Evolutionary conservation across 1,140 invertebrate genomes (phyloP).

Genomic region (Drosophila prosaltans): DNA sequence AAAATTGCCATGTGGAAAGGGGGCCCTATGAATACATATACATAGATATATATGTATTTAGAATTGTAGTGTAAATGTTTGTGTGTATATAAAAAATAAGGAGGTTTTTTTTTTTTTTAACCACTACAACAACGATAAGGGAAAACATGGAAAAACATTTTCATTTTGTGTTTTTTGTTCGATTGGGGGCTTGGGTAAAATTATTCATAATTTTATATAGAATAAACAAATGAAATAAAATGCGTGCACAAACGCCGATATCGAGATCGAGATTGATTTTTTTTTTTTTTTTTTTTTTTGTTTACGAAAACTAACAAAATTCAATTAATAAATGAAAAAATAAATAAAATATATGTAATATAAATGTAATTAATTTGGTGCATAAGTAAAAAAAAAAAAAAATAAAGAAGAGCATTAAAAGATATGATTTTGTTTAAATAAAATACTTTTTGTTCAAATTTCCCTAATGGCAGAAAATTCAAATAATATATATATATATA

Average conservation of each 20-base stretch:
- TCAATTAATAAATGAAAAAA: conserved; percentile 49
- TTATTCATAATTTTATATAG: conserved; percentile 42
- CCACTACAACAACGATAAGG: conserved; percentile 21
- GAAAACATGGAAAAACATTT: conserved; percentile 16
- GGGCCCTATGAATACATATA: conserved; percentile 6
- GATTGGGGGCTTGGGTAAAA: conserved; percentile 29
- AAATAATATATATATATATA: conserved; percentile 17
- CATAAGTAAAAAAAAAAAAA: conserved; percentile 1
- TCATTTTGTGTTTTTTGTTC: background rate
- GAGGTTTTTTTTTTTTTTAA: conserved; percentile 15
- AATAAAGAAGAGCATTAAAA: conserved; percentile 5
- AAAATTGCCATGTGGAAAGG: conserved; percentile 11
- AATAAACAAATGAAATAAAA: conserved; percentile 61
- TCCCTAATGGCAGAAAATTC: conserved; percentile 41
- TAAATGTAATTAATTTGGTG: conserved; percentile 6
- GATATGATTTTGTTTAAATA: conserved; percentile 13
- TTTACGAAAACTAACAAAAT: conserved; percentile 29
- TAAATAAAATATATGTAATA: conserved; percentile 31
- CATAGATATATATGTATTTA: background rate
- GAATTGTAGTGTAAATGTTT: conserved; percentile 2
- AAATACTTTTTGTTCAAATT: conserved; percentile 36
- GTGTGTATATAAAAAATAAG: conserved; percentile 5
- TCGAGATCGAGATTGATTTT: conserved; percentile 28
- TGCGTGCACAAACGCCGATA: conserved; percentile 80
- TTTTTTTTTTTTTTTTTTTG: conserved; percentile 29